Conservation (phyloP, 2,888 invertebrate genomes). For the Aromia moschata region DNA sequence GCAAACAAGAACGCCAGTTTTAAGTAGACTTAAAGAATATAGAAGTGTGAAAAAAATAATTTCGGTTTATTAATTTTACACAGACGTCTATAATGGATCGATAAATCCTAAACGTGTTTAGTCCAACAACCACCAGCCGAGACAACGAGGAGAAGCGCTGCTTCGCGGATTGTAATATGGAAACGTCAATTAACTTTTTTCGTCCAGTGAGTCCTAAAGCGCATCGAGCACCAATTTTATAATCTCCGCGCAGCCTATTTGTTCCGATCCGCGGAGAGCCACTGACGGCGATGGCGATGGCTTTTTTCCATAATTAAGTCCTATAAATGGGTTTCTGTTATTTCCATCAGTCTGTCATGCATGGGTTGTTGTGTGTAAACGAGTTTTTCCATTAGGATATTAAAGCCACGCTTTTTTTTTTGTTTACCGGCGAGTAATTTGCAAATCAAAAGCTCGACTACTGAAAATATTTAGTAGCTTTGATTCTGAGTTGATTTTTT, state of each 20-base stretch:
- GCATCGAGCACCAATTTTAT: background rate
- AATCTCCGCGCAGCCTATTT: background rate
- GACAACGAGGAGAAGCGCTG: no score
- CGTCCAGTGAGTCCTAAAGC: background rate
- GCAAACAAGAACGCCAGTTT: no score
- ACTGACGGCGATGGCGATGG: slow-evolving; percentile 25
- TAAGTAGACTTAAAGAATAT: no score
- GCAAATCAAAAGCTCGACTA: slow-evolving; percentile 37
- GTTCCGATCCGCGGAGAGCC: background rate
- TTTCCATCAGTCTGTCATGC: slow-evolving; percentile 42
- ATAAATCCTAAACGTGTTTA: no score
- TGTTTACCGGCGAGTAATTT: slow-evolving; percentile 38
- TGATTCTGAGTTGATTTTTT: slow-evolving; percentile 35
- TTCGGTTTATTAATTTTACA: no score
- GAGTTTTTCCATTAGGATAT: slow-evolving; percentile 47
- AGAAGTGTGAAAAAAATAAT: no score
- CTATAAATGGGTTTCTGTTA: slow-evolving; percentile 39
- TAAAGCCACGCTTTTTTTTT: slow-evolving; percentile 38
- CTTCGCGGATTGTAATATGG: no score
- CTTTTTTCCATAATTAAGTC: slow-evolving; percentile 40
- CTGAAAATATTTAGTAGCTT: slow-evolving; percentile 35
- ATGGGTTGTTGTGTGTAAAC: slow-evolving; percentile 40
- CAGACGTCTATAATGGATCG: no score
- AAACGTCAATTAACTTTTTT: background rate
- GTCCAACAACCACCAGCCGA: no score